Percentiles rank a stretch among this genome's conserved stretches.
Evolutionary conservation across 2,888 invertebrate species (phyloP).

Genomic region (Galerucella pusilla): DNA sequence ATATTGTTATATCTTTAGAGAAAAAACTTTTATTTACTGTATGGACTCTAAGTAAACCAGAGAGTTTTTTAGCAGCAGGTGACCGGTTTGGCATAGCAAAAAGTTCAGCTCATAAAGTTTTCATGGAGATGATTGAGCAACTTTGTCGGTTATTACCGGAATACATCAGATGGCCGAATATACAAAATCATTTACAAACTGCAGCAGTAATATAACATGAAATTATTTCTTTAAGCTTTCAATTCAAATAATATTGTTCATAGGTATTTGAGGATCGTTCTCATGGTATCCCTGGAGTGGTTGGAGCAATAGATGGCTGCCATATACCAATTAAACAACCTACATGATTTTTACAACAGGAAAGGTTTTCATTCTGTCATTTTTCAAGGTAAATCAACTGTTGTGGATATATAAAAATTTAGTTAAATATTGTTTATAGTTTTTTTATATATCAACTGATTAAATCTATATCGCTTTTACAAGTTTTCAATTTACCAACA

Average conservation of each 20-base stretch:
- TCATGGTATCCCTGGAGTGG: conserved; percentile 32
- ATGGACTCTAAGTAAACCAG: conserved; percentile 23
- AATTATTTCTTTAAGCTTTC: neutral
- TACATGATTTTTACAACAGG: conserved; percentile 29
- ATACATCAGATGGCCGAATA: conserved; percentile 10
- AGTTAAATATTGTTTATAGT: no score
- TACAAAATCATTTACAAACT: conserved; percentile 8
- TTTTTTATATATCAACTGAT: no score
- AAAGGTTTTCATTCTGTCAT: conserved; percentile 36
- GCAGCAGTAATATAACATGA: conserved; percentile 4
- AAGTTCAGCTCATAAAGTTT: conserved; percentile 17
- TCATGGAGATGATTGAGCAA: neutral
- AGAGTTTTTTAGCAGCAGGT: conserved; percentile 27
- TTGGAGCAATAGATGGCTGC: conserved; percentile 37
- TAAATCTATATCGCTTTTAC: no score
- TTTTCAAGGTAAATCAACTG: conserved; percentile 31
- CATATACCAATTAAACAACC: conserved; percentile 34
- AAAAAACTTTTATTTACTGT: neutral
- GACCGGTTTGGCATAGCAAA: conserved; percentile 25
- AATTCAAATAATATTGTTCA: neutral
- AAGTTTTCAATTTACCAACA: no score
- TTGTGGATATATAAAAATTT: no score
- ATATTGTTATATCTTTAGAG: no score
- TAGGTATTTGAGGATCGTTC: conserved; percentile 27
- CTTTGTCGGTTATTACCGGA: neutral